phyloP scores from a whole-genome alignment of 2,888 invertebrate species.

The Carcina quercana region DNA sequence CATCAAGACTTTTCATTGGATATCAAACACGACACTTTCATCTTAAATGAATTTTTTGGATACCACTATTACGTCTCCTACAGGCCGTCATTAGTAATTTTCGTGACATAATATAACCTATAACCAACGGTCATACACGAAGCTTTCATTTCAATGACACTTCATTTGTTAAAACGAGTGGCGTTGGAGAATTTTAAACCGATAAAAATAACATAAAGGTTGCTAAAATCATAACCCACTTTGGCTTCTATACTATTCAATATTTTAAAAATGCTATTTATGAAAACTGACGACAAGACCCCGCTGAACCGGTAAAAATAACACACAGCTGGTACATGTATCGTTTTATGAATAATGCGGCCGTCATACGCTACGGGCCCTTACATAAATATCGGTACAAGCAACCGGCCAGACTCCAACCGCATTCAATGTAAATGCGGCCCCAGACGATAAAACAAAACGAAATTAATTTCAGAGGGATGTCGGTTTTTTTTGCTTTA shows the following conservation, averaged over 20 bases:
- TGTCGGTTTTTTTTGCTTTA: constrained; percentile 60
- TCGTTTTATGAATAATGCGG: constrained; percentile 69
- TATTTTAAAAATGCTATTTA: too few species aligned
- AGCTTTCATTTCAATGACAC: too few species aligned
- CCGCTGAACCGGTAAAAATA: constrained; percentile 66
- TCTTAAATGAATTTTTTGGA: too few species aligned
- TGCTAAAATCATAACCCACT: constrained; percentile 2
- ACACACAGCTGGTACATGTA: constrained; percentile 54
- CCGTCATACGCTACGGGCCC: constrained; percentile 64
- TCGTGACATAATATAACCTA: too few species aligned
- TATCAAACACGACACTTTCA: too few species aligned
- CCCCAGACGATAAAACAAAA: constrained; percentile 71
- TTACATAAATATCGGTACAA: constrained; percentile 70
- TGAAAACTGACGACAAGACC: constrained; percentile 33
- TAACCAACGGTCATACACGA: too few species aligned
- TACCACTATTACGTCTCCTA: too few species aligned
- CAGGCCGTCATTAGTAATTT: too few species aligned
- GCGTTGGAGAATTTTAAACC: too few species aligned
- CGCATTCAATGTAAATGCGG: constrained; percentile 73
- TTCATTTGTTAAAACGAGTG: too few species aligned
- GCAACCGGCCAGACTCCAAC: constrained; percentile 61
- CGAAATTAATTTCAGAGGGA: constrained; percentile 70
- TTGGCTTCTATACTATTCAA: too few species aligned
- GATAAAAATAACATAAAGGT: constrained; percentile 11
- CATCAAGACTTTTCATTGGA: too few species aligned